A percentile compares a stretch with the other conserved stretches of the same genome.
Evolutionary conservation across 1,140 invertebrate species (phyloP).

Genomic region (Caenorhabditis remanei): DNA sequence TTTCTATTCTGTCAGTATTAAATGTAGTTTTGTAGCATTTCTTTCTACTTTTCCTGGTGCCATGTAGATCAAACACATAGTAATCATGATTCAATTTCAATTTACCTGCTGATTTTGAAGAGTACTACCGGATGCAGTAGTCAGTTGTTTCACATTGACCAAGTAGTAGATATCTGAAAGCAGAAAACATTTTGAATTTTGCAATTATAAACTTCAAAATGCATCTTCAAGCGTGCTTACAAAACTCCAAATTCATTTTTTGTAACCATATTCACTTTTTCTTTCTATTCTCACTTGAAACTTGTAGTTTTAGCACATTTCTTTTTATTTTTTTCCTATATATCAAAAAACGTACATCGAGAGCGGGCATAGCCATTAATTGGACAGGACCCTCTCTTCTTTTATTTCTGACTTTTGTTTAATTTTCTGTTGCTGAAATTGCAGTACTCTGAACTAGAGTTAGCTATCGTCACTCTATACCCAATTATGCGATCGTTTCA

Average conservation of each 20-base stretch:
- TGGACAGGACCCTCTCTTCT: neutral
- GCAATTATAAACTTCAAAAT: neutral
- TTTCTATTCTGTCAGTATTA: neutral
- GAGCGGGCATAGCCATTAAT: neutral
- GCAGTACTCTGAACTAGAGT: neutral
- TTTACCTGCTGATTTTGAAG: slow-evolving; percentile 71
- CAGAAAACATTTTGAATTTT: neutral
- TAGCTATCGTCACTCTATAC: slow-evolving; percentile 32
- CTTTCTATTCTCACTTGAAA: neutral
- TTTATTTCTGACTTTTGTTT: no score
- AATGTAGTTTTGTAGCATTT: neutral
- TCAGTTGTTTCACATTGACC: slow-evolving; percentile 75
- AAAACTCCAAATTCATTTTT: neutral
- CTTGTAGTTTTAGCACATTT: neutral
- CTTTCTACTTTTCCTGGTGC: neutral
- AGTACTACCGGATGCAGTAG: slow-evolving; percentile 69
- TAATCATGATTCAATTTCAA: no score
- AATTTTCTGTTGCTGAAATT: neutral
- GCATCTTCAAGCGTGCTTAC: neutral
- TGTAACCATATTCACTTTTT: neutral
- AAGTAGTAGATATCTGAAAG: slow-evolving; percentile 71
- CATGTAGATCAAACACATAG: no score
- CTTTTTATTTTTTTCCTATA: neutral
- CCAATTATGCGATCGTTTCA: slow-evolving; percentile 11
- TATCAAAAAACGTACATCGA: no score